Evolutionary conservation across 2,113 vertebrate species (phyloP).

Genomic region (Nansenia antarctica): DNA sequence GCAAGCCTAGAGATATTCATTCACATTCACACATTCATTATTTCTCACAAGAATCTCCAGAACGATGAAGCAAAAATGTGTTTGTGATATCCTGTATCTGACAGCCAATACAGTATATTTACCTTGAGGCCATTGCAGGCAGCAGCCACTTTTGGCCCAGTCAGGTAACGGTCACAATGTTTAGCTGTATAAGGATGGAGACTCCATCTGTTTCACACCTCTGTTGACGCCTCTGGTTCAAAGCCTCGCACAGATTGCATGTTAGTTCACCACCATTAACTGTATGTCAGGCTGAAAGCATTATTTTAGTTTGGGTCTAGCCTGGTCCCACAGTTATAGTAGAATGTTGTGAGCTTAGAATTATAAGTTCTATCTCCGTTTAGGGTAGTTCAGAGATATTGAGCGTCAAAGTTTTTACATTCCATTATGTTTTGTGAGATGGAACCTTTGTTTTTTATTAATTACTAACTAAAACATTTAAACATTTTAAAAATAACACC

Average conservation of each 20-base stretch:
- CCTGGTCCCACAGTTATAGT: not conserved
- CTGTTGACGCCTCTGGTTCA: constrained; percentile 6
- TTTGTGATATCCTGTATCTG: not conserved
- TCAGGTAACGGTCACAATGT: not conserved
- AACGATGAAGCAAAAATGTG: not conserved
- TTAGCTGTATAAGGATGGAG: not conserved
- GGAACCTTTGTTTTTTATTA: too few relatives aligned
- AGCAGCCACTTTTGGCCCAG: not conserved
- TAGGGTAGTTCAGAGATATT: too few relatives aligned
- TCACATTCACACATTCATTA: not conserved
- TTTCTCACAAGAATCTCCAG: not conserved
- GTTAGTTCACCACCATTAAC: not conserved
- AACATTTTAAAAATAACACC: too few relatives aligned
- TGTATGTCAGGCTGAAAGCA: constrained; percentile 22
- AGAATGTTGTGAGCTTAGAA: too few relatives aligned
- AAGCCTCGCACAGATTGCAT: constrained; percentile 12
- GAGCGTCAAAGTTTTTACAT: too few relatives aligned
- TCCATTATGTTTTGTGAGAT: too few relatives aligned
- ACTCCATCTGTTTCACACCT: not conserved
- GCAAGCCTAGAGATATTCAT: too few relatives aligned
- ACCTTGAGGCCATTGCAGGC: not conserved
- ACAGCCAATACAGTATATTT: not conserved
- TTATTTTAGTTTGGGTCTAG: not conserved
- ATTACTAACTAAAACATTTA: too few relatives aligned
- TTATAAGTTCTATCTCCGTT: too few relatives aligned